These are phyloP conservation scores for Pyrocephalus nanus DNA, from an alignment of 2,797 vertebrate genomes.

Conservation along the genomic window DNA sequence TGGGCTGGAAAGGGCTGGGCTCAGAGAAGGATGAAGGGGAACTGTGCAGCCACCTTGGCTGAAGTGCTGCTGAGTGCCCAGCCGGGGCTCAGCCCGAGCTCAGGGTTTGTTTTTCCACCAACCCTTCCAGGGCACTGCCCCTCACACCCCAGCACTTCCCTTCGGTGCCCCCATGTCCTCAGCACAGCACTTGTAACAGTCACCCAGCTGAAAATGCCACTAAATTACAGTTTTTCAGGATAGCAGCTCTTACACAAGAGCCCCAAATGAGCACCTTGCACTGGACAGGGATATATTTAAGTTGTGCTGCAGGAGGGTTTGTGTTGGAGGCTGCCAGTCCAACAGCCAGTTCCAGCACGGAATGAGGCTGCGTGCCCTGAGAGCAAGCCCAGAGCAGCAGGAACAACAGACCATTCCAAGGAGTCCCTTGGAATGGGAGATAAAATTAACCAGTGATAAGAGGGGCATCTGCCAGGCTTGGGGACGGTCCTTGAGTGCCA, in stretches of 20 bases:
- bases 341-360: neutral
- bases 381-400: neutral
- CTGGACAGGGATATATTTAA: neutral
- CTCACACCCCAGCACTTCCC: neutral
- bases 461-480: neutral
- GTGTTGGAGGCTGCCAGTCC: neutral
- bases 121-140: neutral
- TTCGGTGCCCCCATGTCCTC: rapidly evolving
- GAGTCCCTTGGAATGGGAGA: rapidly evolving
- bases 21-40: neutral
- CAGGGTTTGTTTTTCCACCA: neutral
- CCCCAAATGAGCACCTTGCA: slow-evolving; percentile 40
- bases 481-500: rapidly evolving
- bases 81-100: neutral
- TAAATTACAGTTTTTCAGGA: slow-evolving; percentile 2
- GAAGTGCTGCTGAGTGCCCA: neutral
- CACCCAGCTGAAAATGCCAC: neutral
- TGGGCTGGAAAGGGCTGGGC: neutral
- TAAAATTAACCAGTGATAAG: neutral
- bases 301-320: neutral
- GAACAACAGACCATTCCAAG: neutral
- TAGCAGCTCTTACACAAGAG: neutral
- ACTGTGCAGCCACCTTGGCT: rapidly evolving
- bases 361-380: neutral
- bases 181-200: neutral